Base-by-base conservation (phyloP, 2,797 vertebrate genomes). In the Pangasius djambal region DNA sequence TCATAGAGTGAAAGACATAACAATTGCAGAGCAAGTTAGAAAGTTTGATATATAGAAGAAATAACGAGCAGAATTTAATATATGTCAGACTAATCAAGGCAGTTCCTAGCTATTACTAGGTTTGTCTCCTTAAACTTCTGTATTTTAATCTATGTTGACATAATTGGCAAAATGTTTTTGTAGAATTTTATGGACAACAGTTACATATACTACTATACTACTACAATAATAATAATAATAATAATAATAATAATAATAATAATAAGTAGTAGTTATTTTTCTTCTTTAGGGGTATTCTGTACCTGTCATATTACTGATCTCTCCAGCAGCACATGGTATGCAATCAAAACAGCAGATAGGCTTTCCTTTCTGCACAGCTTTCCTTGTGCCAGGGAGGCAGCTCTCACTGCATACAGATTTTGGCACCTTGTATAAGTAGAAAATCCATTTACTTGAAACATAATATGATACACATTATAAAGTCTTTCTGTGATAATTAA, bases 221-320 rank as follows among this genome's bases (percentile, higher is more conserved):
- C 37, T 37, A 37, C 37, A 37, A 37, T 37, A 37, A 37, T 37
- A 37, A 37, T 37, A 37, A 37, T 37, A 37, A 37, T 37, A 37
- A 37, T 37, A 37, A 37, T 37, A 37, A 37, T 37, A 37, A 37
- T 37, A 37, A 37, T 37, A 37, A 37, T 37, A 37, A 37, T 37
- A 37, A 37, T 37, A 37, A 37, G 37, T 37, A 37, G 37, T 37
- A 37, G 37, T 37, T 37, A 37, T 40, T 40, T 40, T 40, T 40
- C 40, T 40, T 40, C 40, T 55, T 79, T 22, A 57, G 8, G 15
- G 16, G 15, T 57, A 34, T 57, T 10, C 52, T 57, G 7, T 91
- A 96, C 95, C 95, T 94, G 95, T 94, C 0, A 0, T 28, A 86
- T 95, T 96, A 89, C 93, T 95, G 28, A 95, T 94, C 81, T 96